Evolutionary conservation across 2,113 vertebrate genomes (phyloP), one percentile per base, ranked within the genome.

Genomic region (Lepus europaeus): DNA sequence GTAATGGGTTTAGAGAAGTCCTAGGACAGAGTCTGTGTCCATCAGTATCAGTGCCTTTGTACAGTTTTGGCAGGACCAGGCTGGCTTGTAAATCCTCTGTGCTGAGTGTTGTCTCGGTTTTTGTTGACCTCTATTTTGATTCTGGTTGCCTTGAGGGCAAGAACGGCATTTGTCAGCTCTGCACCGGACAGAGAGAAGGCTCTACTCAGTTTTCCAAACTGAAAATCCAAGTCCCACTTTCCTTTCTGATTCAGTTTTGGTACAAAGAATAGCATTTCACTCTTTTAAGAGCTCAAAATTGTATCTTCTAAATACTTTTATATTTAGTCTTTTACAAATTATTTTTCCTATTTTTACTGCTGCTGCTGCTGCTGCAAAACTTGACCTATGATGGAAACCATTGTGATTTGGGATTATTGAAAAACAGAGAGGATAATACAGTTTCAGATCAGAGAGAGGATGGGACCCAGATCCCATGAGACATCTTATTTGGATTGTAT

Each of bases 141-240:
- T 49, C 39, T 31, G 74, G 63, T 29, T 56, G 49, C 33, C 73
- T 22, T 19, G 68, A 85, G 76, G 51, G 74, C 39, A 36, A 45
- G 22, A n/a, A 2, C 49, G n/a, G 76, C 11, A 0, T 59, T 22
- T 49, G 12, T 25, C 23, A 12, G 2, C 4, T 4, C 2, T 13
- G 29, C 33, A 23, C 23, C 0, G 0, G 6, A 3, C 22, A 20
- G 22, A 59, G 14, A 84, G 31, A 10, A 61, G 66, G 66, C 49
- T 6, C 45, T 53, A 66, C 33, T 33, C 25, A 9, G 0, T 69
- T 33, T 95, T 84, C 73, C 9, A 31, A 45, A 3, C 0, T 22
- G n/a, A 70, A 80, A 91, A 20, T 23, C 5, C 17, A 80, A 53
- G 36, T 25, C 49, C 61, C n/a, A 23, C 0, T 53, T 79, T 22